Conservation (phyloP, 2,113 vertebrate species). For the Ciconia boyciana region DNA sequence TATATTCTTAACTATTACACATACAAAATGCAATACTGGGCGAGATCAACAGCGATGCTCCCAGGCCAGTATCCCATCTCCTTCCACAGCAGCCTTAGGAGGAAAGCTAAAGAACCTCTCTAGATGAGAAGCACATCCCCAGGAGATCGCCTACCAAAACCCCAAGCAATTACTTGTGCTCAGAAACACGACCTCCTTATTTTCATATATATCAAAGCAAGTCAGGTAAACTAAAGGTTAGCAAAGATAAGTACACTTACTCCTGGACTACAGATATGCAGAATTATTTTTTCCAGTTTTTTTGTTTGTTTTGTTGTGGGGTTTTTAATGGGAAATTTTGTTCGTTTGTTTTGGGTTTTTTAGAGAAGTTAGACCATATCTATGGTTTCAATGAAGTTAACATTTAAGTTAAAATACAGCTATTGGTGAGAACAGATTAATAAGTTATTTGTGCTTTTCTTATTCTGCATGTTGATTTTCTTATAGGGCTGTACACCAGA, state of each 20-base stretch:
- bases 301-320: neutral
- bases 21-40: neutral
- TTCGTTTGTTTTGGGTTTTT: rapidly evolving
- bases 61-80: neutral
- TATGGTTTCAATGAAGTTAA: neutral
- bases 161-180: neutral
- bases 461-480: neutral
- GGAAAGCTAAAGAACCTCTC: neutral
- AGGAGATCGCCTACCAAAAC: neutral
- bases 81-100: neutral
- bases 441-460: neutral
- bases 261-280: neutral
- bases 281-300: rapidly evolving
- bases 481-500: neutral
- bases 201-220: neutral
- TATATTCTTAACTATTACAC: neutral
- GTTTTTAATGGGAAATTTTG: neutral
- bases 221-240: neutral
- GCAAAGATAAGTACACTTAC: neutral
- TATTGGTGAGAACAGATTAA: neutral
- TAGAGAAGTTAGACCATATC: neutral
- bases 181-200: neutral
- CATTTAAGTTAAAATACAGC: neutral
- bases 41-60: rapidly evolving
- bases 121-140: neutral